phyloP scores from a whole-genome alignment of 2,113 vertebrate species.

The Oreochromis spilurus region DNA sequence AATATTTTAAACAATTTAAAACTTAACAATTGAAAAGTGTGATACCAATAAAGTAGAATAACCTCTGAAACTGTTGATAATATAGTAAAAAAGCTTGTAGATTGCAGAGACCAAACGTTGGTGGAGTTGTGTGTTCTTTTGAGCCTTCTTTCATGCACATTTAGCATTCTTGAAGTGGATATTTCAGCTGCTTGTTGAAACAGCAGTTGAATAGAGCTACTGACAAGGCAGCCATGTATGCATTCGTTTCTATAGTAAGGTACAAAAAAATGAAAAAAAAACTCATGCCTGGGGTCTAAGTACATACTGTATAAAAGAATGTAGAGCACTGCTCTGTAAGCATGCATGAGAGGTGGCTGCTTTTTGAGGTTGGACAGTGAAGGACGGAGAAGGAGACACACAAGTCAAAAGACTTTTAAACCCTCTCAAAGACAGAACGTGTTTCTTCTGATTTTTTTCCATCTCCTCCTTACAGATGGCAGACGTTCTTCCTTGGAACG shows the following conservation, averaged over 20 bases:
- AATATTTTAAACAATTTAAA: neutral
- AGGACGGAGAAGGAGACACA: constrained; percentile 12
- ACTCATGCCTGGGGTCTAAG: constrained; percentile 43
- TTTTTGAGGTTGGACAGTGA: neutral
- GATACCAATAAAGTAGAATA: constrained; percentile 1
- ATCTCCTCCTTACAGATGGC: neutral
- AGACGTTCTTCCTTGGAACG: neutral
- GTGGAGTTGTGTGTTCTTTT: constrained; percentile 28
- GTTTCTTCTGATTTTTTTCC: neutral
- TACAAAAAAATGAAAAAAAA: constrained; percentile 20
- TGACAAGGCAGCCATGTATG: constrained; percentile 50
- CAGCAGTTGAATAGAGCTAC: constrained; percentile 39
- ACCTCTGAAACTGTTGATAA: neutral
- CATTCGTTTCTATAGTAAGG: constrained; percentile 45
- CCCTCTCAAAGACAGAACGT: neutral
- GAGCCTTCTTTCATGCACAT: constrained; percentile 59
- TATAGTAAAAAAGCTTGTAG: constrained; percentile 5
- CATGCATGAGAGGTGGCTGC: constrained; percentile 26
- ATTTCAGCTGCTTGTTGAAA: constrained; percentile 46
- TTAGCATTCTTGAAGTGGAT: constrained; percentile 42
- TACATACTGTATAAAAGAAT: constrained; percentile 30
- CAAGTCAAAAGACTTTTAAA: constrained; percentile 10
- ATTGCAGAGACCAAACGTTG: constrained; percentile 22
- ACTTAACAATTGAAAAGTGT: neutral
- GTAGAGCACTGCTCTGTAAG: constrained; percentile 47